A percentile compares a stretch with the other conserved stretches of the same genome.
Conservation (phyloP, 1,140 invertebrate genomes). For the Venturia canescens region DNA sequence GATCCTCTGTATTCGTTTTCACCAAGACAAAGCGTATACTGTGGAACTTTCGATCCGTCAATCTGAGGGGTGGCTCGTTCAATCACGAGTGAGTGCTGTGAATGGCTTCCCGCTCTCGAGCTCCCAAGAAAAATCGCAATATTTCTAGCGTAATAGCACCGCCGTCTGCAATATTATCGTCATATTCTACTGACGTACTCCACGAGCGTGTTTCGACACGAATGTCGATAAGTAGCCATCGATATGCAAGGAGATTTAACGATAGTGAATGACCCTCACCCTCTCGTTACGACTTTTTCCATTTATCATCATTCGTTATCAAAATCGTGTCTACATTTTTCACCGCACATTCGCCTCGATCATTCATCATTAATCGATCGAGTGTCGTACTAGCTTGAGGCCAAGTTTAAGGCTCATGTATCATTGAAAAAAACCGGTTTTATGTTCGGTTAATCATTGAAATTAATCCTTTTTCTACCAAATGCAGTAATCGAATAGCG, state of each 20-base stretch:
- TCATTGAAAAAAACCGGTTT: no score
- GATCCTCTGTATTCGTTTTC: background rate
- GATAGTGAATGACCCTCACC: background rate
- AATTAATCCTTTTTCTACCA: no score
- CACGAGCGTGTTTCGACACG: background rate
- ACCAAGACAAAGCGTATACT: background rate
- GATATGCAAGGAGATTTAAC: background rate
- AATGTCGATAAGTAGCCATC: background rate
- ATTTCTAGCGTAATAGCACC: background rate
- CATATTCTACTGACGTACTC: background rate
- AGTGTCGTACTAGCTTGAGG: no score
- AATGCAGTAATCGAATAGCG: no score
- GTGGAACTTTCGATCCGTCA: background rate
- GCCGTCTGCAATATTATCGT: background rate
- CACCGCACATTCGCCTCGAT: no score
- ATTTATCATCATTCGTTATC: no score
- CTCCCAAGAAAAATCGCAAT: constrained; percentile 3
- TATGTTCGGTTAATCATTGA: no score
- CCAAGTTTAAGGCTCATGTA: no score
- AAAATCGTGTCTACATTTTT: no score
- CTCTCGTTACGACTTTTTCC: background rate
- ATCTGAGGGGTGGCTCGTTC: background rate
- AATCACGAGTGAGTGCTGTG: background rate
- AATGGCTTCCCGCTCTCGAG: background rate
- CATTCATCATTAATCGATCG: no score